These are phyloP conservation scores for Urosaurus nigricauda DNA, from an alignment of 2,797 vertebrate species.

Conservation along the genomic window DNA sequence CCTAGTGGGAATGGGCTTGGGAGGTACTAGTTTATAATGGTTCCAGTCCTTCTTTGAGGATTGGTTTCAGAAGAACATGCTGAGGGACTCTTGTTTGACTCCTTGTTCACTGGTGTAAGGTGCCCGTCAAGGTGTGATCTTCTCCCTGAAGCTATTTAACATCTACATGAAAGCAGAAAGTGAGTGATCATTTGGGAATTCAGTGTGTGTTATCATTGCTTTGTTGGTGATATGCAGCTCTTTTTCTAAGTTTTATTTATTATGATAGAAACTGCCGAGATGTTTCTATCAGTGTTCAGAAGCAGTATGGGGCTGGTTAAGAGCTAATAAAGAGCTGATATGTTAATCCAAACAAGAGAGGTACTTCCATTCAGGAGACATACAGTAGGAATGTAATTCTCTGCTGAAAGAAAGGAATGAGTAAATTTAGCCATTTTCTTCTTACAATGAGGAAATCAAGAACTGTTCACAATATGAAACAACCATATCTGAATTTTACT, in stretches of 20 bases:
- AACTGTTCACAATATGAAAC: too few relatives aligned
- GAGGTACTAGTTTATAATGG: neutral
- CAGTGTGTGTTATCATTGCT: neutral
- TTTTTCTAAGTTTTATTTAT: neutral
- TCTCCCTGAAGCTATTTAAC: neutral
- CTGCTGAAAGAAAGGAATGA: too few relatives aligned
- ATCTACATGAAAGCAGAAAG: neutral
- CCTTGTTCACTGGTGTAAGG: neutral
- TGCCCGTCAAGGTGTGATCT: neutral
- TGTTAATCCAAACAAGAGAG: neutral
- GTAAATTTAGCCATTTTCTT: too few relatives aligned
- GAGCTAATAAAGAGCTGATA: neutral
- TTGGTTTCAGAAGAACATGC: neutral
- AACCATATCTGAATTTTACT: too few relatives aligned
- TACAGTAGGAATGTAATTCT: too few relatives aligned
- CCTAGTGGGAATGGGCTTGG: neutral
- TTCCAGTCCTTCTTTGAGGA: neutral
- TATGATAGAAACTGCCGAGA: neutral
- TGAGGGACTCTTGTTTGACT: neutral
- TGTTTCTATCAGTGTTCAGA: neutral
- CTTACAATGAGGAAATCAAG: too few relatives aligned
- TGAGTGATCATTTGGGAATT: neutral
- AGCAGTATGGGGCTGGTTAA: neutral
- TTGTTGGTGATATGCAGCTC: neutral
- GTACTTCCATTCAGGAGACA: too few relatives aligned